phyloP scores from a whole-genome alignment of 2,888 invertebrate genomes.

The Aelia acuminata region DNA sequence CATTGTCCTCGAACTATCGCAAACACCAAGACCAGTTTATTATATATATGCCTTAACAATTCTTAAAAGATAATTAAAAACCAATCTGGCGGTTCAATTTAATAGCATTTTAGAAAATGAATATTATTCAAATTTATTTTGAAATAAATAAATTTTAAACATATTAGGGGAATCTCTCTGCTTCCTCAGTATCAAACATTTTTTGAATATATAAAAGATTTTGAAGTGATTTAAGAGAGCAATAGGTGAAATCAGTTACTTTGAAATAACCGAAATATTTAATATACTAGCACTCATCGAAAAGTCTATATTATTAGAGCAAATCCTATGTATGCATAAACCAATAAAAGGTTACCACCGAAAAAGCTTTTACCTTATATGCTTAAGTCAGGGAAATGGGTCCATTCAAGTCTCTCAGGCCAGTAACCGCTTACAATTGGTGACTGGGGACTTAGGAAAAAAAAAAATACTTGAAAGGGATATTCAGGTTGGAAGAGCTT shows the following conservation, averaged over 20 bases:
- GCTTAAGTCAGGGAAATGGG: not conserved
- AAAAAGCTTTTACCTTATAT: not conserved
- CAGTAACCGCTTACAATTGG: not conserved
- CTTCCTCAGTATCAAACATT: too few species aligned
- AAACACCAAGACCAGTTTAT: too few species aligned
- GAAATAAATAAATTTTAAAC: too few species aligned
- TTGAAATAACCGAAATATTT: not conserved
- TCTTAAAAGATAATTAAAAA: too few species aligned
- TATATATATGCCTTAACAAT: too few species aligned
- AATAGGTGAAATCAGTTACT: not conserved
- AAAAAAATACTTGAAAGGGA: not conserved
- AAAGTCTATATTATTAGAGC: not conserved
- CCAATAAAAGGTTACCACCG: not conserved
- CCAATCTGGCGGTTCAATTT: too few species aligned
- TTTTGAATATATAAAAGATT: too few species aligned
- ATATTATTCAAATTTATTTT: too few species aligned
- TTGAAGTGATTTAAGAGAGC: not conserved
- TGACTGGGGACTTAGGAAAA: not conserved
- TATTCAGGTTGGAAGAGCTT: too few species aligned
- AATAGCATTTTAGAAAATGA: too few species aligned
- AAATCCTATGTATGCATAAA: not conserved
- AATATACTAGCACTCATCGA: not conserved
- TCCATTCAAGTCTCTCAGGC: not conserved
- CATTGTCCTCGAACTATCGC: too few species aligned
- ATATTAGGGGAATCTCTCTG: too few species aligned